Base-by-base conservation (phyloP, 2,888 invertebrate species). In the Zeuzera pyrina region DNA sequence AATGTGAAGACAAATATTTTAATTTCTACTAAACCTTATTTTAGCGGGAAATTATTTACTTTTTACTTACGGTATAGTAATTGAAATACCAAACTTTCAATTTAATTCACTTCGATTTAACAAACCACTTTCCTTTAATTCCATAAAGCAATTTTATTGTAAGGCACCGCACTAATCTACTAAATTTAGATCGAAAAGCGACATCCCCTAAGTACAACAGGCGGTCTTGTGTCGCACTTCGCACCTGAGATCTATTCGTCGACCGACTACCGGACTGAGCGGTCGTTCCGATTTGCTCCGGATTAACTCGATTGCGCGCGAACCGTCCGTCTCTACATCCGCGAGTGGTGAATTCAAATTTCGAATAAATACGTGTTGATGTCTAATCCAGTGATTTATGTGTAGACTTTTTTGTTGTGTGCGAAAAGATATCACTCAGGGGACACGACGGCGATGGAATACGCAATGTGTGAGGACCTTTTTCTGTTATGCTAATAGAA, bases 311-410 rank as follows among this genome's bases (percentile, higher is more conserved):
- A 42, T 39, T 67, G 67, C 61, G 66, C 63, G 71, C 70, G 68
- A 45, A 49, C 52, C 53, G 38, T 39, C 41, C 33, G 35, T 31
- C n/a, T n/a, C n/a, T n/a, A 12, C 6, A 8, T 12, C 10, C 25
- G 25, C 25, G 25, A 25, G 25, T 25, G 31, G 3, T 12, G 19
- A 45, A 52, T 43, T 41, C 31, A 34, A 48, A 49, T 44, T 38
- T 45, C 46, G 42, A 56, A 57, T 38, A 39, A 25, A 25, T 25
- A 45, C 58, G 65, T 68, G 69, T 62, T 63, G 55, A 62, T 57
- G 58, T 65, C 42, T 52, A 52, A 60, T 57, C 44, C 47, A 59
- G 70, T 72, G 70, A 62, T 70, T 62, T 65, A 68, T 64, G 57
- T 49, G 39, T 30, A 35, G 53, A 65, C 61, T 58, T 56, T 46